phyloP scores from a whole-genome alignment of 2,113 vertebrate genomes.

The Boulengeromyrus knoepffleri region DNA sequence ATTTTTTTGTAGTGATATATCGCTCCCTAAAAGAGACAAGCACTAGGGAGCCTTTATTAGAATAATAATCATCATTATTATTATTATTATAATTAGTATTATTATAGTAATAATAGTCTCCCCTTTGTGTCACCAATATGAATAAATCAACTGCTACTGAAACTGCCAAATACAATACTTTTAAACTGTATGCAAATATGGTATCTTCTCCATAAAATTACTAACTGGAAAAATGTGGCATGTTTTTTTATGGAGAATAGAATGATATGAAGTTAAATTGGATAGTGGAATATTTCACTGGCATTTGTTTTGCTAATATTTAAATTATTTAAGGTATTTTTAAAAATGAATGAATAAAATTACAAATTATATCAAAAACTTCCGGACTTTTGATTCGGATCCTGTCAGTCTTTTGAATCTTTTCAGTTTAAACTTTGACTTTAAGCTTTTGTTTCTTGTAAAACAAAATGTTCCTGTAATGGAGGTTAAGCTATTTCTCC shows the following conservation, averaged over 20 bases:
- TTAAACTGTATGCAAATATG: neutral
- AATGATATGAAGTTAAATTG: neutral
- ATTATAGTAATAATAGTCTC: neutral
- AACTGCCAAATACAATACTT: neutral
- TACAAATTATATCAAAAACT: neutral
- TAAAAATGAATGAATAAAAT: neutral
- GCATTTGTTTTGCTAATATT: neutral
- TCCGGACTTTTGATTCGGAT: neutral
- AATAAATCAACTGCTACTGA: neutral
- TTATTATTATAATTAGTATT: neutral
- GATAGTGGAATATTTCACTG: neutral
- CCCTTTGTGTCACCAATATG: neutral
- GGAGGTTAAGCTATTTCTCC: neutral
- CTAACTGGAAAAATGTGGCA: neutral
- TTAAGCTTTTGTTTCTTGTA: neutral
- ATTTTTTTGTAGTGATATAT: neutral
- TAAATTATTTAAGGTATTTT: neutral
- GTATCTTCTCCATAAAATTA: neutral
- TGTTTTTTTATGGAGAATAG: neutral
- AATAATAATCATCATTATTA: neutral
- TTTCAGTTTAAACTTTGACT: neutral
- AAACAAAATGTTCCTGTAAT: neutral
- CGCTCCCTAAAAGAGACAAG: neutral
- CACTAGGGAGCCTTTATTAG: neutral
- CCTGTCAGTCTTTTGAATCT: neutral